A percentile compares a stretch with the other conserved stretches of the same genome.
These are phyloP conservation scores for Eriosoma lanigerum DNA, from an alignment of 1,140 invertebrate species.

Conservation along the genomic window DNA sequence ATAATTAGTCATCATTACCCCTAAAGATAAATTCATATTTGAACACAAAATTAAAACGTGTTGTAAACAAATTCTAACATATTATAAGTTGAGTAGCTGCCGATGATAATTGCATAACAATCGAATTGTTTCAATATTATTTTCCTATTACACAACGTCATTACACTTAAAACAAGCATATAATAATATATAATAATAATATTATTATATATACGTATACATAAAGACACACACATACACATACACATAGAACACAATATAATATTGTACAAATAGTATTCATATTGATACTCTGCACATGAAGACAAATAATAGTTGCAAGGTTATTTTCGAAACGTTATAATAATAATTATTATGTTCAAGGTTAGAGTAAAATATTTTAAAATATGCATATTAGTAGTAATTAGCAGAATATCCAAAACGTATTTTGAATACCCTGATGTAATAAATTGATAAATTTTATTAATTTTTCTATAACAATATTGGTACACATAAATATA, in stretches of 20 bases:
- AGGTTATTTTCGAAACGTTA: neutral
- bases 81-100: neutral
- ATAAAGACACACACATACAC: neutral
- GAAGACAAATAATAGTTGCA: neutral
- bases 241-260: neutral
- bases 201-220: neutral
- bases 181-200: slow-evolving; percentile 9
- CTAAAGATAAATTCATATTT: neutral
- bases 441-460: too few relatives aligned
- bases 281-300: neutral
- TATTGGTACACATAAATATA: too few relatives aligned
- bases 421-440: too few relatives aligned
- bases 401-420: too few relatives aligned
- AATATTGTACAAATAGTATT: neutral
- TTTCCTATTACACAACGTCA: slow-evolving; percentile 3
- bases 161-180: neutral
- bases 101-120: neutral
- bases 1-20: neutral
- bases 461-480: too few relatives aligned
- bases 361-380: neutral
- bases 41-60: neutral
- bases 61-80: too few relatives aligned
- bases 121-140: slow-evolving; percentile 6
- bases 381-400: too few relatives aligned
- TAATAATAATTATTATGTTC: neutral